Evolutionary conservation across 2,888 invertebrate species (phyloP), one percentile per base, ranked within the genome.

Genomic region (Dasypolia templi): DNA sequence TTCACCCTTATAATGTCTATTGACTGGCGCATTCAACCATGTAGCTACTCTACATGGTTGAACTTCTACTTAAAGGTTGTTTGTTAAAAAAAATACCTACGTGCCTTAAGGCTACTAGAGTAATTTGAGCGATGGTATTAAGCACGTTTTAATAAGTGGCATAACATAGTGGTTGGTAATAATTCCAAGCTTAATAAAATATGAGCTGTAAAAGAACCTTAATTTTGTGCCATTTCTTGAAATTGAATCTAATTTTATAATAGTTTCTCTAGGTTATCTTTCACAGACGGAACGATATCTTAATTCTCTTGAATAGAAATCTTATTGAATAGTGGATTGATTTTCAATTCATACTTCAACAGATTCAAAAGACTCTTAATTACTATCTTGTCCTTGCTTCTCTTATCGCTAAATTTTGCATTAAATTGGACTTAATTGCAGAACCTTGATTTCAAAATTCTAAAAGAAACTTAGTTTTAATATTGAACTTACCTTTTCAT

Each of bases 401-500:
- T 51, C 53, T 77, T 67, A 76, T 70, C 65, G 26, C 29, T 51
- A 39, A 6, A 67, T 81, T n/a, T 75, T 65, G n/a, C 66, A 67
- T 82, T 26, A 65, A 77, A 72, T 77, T n/a, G 72, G 4, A 14
- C 26, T 29, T 51, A 49, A 77, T 9, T 53, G 2, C 35, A 42
- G 61, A 39, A 26, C 0, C 14, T 55, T 55, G 53, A 51, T 62
- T 44, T 51, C 6, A 39, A 46, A n/a, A 44, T 53, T 79, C 26
- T 51, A 32, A 51, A 46, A 32, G 19, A 32, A 35, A 42, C 6
- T 64, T 22, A 32, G 32, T 46, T 42, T 39, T 42, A 42, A 26
- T 39, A 32, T 44, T 49, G 0, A 17, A 93, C 96, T 96, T 91
- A 97, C 97, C 91, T 92, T 92, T 90, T 94, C 94, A 17, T 93